phyloP scores from a whole-genome alignment of 2,113 vertebrate genomes.

The Steatornis caripensis region DNA sequence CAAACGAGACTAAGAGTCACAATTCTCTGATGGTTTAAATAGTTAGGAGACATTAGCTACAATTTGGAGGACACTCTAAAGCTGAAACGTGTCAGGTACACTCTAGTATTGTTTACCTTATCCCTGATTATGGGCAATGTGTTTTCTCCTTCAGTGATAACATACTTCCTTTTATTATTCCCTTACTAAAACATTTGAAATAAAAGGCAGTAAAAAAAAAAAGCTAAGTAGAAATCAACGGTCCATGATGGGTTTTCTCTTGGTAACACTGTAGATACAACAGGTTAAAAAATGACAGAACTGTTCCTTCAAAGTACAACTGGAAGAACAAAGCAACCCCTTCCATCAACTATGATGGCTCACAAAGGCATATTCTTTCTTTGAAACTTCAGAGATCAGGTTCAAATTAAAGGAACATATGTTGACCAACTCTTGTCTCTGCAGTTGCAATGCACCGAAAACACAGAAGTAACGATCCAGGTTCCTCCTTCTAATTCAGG shows the following conservation, averaged over 20 bases:
- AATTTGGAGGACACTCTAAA: not conserved
- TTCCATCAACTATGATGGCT: not conserved
- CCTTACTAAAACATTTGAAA: not conserved
- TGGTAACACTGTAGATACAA: not conserved
- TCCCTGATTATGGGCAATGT: not conserved
- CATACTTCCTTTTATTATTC: not conserved
- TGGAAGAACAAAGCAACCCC: not conserved
- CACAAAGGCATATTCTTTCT: not conserved
- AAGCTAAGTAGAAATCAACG: not conserved
- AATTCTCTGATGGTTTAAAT: not conserved
- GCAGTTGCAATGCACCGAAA: not conserved
- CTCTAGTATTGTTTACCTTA: not conserved
- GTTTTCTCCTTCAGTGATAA: not conserved
- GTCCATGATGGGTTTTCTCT: not conserved
- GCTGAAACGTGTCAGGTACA: not conserved
- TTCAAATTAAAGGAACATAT: not conserved
- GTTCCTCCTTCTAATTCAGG: not conserved
- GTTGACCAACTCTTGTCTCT: not conserved
- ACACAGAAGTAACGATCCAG: not conserved
- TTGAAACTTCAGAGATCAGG: not conserved
- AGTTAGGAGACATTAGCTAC: not conserved
- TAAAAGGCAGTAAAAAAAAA: not conserved
- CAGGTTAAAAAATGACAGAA: not conserved
- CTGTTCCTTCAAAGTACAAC: not conserved
- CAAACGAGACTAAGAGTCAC: not conserved